A percentile compares a stretch with the other conserved stretches of the same genome.
Conservation (phyloP, 2,888 invertebrate species). For the Folsomia candida region DNA sequence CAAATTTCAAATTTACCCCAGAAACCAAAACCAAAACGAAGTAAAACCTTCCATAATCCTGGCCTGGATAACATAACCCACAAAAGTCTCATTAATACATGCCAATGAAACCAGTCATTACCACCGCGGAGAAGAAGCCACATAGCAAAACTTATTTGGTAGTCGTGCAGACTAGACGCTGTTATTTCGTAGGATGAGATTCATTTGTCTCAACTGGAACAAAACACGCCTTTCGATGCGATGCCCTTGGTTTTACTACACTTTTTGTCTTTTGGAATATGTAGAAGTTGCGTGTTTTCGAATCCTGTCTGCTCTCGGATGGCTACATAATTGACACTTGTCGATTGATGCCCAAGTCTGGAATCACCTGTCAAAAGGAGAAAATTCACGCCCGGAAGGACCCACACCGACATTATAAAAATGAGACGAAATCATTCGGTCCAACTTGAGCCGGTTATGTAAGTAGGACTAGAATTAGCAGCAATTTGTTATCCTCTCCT, state of each 20-base stretch:
- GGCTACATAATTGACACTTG: slow-evolving; percentile 2
- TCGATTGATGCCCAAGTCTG: background rate
- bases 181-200: too few relatives aligned
- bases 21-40: too few relatives aligned
- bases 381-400: background rate
- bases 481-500: too few relatives aligned
- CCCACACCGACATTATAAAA: background rate
- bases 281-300: background rate
- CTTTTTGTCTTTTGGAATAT: background rate
- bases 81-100: slow-evolving; percentile 34
- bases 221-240: background rate
- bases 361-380: background rate
- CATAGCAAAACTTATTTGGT: slow-evolving; percentile 23
- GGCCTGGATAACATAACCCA: background rate
- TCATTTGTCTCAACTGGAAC: background rate
- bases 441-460: too few relatives aligned
- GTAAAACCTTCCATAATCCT: background rate
- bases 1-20: background rate
- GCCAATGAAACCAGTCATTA: slow-evolving; percentile 42
- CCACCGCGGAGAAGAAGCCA: slow-evolving; percentile 9
- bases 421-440: slow-evolving; percentile 2
- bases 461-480: background rate
- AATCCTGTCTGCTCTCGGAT: background rate
- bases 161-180: too few relatives aligned
- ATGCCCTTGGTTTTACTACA: background rate